Evolutionary conservation across 2,888 invertebrate species (phyloP), one percentile per base, ranked within the genome.

Genomic region (Tuberolachnus salignus): DNA sequence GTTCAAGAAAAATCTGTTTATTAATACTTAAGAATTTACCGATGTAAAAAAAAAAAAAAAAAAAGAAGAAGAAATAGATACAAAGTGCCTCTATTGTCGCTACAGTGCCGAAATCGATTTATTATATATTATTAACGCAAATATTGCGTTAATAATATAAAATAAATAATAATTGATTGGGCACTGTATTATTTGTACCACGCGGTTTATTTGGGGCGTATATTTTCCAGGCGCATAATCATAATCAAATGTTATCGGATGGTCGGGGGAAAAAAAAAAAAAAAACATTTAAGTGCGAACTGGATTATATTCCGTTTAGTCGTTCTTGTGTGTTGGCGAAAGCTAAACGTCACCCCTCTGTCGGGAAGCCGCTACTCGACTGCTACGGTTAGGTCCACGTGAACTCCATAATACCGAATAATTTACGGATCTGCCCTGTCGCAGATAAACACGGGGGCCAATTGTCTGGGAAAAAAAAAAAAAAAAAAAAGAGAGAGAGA

Each of bases 391-490:
- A 34, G 42, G 59, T 59, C 67, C 78, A 78, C 78, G 78, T 69
- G 67, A 69, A 78, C 78, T 78, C 78, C 46, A 49, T 69, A 59
- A 69, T 78, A 57, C 59, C 78, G 67, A 46, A 78, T 69, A 78
- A 59, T 69, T 69, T 78, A 78, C 67, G 78, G 34, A 59, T 75
- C 46, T 46, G 75, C 46, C 75, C 10, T 67, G 75, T 67, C 19
- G 21, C 75, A 67, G 66, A 78, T 78, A 78, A 78, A 78, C 78
- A 59, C 78, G 49, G 34, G 51, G 34, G 67, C 78, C 78, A 78
- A 78, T 78, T 78, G 67, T 64, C 67, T 34, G 67, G 49, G 66
- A 14, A 59, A 67, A 64, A 42, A 66, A 66, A 74, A n/a, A 51
- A 11, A 23, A 3, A 42, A 6, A 3, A 9, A 14, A 3, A 1